Base-by-base conservation (phyloP, 2,888 invertebrate genomes). In the Leucozona laternaria region DNA sequence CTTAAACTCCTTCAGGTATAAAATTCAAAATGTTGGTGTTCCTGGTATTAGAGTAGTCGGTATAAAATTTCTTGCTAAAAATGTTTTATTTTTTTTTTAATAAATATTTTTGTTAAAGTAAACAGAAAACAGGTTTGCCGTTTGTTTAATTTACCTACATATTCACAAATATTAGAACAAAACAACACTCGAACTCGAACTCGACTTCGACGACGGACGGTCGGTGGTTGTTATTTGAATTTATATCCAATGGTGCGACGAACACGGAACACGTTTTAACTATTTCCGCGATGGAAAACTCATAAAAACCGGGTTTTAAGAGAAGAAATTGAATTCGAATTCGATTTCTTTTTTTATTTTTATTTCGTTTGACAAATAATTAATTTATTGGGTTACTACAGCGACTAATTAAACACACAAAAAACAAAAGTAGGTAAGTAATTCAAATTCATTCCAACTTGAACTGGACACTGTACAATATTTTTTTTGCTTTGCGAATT, bases 1-100 rank as follows among this genome's bases (percentile, higher is more conserved):
- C 70, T 79, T 64, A 75, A 70, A 62, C 72, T 72, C 45, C 73
- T 83, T 20, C 71, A 76, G 55, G 25, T 78, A 53, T 15, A 31
- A 58, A 37, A 37, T 4, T 75, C n/a, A 31, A 53, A 37, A 8
- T 15, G 1, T 57, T 60, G 45, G 7, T 48, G 13, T 60, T 17
- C 20, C 60, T 13, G 40, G 20, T 3, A 11, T 34, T 57, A 11
- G 5, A 31, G 31, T 3, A 55, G 4, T 15, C n/a, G 28, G 6
- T 43, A n/a, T 15, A 11, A 5, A 15, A 22, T 13, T 50, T 22
- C 4, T 55, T 28, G 28, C 4, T 37, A 17, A 25, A 60, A 62
- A 62, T 43, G 62, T 62, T 22, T 40, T n/a, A 15, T n/a, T n/a
- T 62, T 40, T 22, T 40, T 22, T 15, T 37, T 13, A 45, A 43